These are phyloP conservation scores for Anniella stebbinsi DNA, from an alignment of 2,797 vertebrate species.

Conservation along the genomic window DNA sequence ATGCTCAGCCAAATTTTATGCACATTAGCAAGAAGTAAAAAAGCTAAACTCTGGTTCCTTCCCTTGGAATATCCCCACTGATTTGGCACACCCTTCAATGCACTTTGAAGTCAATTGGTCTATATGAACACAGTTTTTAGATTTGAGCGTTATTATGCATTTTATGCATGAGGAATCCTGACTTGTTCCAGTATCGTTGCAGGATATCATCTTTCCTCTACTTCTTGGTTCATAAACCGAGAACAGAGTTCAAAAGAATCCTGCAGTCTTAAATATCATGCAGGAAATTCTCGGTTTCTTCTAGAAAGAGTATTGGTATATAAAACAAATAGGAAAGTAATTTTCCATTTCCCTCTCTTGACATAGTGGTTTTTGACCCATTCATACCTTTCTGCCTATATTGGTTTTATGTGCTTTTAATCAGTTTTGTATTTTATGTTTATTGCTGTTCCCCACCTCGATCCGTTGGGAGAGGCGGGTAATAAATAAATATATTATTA, in stretches of 20 bases:
- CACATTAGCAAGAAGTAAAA: not conserved
- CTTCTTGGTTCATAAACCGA: not conserved
- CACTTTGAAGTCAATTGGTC: not conserved
- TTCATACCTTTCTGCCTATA: not conserved
- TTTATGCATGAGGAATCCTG: not conserved
- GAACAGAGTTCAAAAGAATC: not conserved
- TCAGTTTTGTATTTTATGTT: too few species aligned
- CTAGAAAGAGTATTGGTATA: not conserved
- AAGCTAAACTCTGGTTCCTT: not conserved
- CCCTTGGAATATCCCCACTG: not conserved
- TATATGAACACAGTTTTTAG: not conserved
- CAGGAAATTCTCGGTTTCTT: not conserved
- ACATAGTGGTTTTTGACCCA: not conserved
- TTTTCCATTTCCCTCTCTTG: too few species aligned
- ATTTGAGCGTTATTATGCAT: slow-evolving; percentile 1
- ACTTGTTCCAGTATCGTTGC: not conserved
- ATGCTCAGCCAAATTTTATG: not conserved
- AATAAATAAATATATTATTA: too few species aligned
- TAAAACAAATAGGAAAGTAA: not conserved
- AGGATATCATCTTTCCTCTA: not conserved
- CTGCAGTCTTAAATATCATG: not conserved
- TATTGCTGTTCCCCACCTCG: too few species aligned
- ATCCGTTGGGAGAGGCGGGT: too few species aligned
- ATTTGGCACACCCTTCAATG: not conserved
- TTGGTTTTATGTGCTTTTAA: too few species aligned